phyloP scores from a whole-genome alignment of 2,888 invertebrate species.

The Drosophila paucipuncta region DNA sequence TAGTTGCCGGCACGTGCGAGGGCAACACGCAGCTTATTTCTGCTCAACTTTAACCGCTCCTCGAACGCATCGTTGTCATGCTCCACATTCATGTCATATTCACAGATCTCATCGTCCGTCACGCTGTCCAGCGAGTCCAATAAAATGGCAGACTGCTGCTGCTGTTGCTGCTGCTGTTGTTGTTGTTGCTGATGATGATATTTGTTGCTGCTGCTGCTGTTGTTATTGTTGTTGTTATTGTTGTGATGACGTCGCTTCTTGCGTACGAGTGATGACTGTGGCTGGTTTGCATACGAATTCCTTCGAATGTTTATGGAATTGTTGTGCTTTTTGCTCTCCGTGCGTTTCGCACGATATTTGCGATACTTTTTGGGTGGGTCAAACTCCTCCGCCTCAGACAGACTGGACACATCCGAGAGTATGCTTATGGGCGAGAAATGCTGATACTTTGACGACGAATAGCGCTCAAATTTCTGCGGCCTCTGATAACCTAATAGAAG shows the following conservation, averaged over 20 bases:
- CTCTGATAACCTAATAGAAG: slow-evolving; percentile 53
- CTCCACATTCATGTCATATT: slow-evolving; percentile 51
- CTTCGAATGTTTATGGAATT: slow-evolving; percentile 7
- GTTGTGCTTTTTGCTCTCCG: slow-evolving; percentile 20
- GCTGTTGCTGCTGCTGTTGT: slow-evolving; percentile 32
- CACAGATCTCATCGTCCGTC: slow-evolving; percentile 55
- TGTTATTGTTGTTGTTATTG: slow-evolving; percentile 37
- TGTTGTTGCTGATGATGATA: slow-evolving; percentile 12
- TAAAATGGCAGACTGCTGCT: slow-evolving; percentile 37
- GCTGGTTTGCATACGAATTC: slow-evolving; percentile 15
- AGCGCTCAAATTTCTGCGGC: slow-evolving; percentile 20
- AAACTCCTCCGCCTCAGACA: slow-evolving; percentile 43
- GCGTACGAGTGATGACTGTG: slow-evolving; percentile 7
- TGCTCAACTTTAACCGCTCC: slow-evolving; percentile 64
- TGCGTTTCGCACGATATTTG: slow-evolving; percentile 44
- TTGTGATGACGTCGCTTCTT: slow-evolving; percentile 41
- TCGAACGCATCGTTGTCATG: slow-evolving; percentile 46
- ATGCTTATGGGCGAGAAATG: slow-evolving; percentile 50
- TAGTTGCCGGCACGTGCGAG: slow-evolving; percentile 60
- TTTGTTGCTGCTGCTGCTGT: slow-evolving; percentile 17
- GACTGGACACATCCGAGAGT: slow-evolving; percentile 66
- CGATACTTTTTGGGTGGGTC: slow-evolving; percentile 46
- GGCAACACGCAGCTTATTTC: slow-evolving; percentile 79
- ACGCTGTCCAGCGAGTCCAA: slow-evolving; percentile 58
- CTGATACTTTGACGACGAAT: slow-evolving; percentile 16